A percentile compares a stretch with the other conserved stretches of the same genome.
Conservation (phyloP, 2,113 vertebrate genomes). For the Pavo muticus region DNA sequence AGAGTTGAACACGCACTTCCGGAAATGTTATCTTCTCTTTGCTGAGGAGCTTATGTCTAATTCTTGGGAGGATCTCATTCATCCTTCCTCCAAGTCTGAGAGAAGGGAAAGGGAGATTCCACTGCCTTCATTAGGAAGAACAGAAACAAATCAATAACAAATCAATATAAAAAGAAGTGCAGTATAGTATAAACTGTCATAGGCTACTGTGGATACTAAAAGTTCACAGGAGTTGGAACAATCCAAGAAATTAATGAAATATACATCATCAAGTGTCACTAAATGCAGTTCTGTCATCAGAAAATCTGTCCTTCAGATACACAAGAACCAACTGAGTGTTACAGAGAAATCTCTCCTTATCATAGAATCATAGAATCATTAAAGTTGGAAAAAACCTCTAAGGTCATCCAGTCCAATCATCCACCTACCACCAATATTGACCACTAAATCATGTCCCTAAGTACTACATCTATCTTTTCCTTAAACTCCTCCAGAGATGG, state of each 20-base stretch:
- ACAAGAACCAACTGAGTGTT: fast-evolving
- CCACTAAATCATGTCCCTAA: too few relatives aligned
- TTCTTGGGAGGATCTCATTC: not conserved
- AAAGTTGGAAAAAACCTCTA: too few relatives aligned
- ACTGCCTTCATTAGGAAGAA: not conserved
- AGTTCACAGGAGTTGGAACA: not conserved
- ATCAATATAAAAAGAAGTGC: not conserved
- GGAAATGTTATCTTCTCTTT: fast-evolving
- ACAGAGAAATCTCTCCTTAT: fast-evolving
- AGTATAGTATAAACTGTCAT: not conserved
- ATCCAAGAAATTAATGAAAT: not conserved
- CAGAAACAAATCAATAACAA: not conserved
- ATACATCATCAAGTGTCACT: not conserved
- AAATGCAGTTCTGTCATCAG: not conserved
- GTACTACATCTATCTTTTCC: too few relatives aligned
- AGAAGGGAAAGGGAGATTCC: not conserved
- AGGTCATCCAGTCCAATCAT: too few relatives aligned
- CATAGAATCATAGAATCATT: too few relatives aligned
- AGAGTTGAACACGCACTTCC: not conserved
- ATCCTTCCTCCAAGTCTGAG: not conserved
- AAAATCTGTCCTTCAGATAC: not conserved
- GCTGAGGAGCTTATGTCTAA: not conserved
- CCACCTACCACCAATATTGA: too few relatives aligned
- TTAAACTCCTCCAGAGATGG: too few relatives aligned
- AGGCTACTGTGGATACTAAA: not conserved